These are phyloP conservation scores for Pristionchus mayeri DNA, from an alignment of 2,888 invertebrate genomes.

Conservation along the genomic window DNA sequence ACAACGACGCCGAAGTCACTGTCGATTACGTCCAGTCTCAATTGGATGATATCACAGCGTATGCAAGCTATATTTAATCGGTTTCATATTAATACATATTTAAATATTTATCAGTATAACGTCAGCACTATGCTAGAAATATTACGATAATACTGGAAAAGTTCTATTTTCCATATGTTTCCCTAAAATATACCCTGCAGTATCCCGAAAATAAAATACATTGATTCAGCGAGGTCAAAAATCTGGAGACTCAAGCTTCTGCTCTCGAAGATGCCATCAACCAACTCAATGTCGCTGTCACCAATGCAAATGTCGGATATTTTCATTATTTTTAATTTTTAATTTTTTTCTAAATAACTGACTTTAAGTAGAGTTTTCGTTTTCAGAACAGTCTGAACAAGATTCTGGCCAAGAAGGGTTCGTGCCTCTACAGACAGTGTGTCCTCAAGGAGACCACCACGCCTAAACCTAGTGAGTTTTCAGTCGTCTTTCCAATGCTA, in stretches of 20 bases:
- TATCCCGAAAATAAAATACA: no score
- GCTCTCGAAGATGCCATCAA: not conserved
- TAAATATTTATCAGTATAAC: no score
- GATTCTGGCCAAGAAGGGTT: constrained; percentile 26
- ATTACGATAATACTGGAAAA: no score
- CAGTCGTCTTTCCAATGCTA: not conserved
- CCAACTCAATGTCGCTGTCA: not conserved
- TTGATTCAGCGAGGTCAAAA: not conserved
- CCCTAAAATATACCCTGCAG: no score
- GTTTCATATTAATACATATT: no score
- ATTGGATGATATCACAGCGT: not conserved
- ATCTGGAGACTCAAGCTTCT: not conserved
- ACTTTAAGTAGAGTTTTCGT: not conserved
- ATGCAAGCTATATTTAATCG: no score
- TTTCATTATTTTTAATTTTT: not conserved
- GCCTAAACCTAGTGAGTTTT: not conserved
- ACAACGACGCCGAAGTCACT: not conserved
- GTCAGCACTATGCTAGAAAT: no score
- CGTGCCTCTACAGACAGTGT: constrained; percentile 24
- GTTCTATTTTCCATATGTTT: no score
- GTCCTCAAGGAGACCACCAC: constrained; percentile 29
- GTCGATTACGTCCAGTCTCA: not conserved
- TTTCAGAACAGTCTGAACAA: not conserved
- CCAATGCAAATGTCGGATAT: not conserved
- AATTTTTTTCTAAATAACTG: not conserved